phyloP scores from a whole-genome alignment of 1,140 invertebrate genomes.

The Hyposmocoma kahamanoa region DNA sequence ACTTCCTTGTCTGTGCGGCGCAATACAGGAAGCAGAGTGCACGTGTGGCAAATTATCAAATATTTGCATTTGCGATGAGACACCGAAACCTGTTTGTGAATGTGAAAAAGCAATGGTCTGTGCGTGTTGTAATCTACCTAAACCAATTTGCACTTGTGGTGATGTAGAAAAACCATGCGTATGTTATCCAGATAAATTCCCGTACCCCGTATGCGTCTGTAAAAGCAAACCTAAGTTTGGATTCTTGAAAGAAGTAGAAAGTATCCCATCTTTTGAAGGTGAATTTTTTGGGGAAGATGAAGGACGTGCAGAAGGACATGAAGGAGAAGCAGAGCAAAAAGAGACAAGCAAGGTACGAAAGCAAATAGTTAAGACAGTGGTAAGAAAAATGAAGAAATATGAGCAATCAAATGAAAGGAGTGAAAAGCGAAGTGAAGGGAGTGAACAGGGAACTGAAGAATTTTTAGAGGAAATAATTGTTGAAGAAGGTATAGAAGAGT shows the following conservation, averaged over 20 bases:
- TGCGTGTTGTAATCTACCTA: conserved; percentile 36
- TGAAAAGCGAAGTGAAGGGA: conserved; percentile 13
- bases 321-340: too few relatives aligned
- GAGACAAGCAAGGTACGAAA: too few relatives aligned
- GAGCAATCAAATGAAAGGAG: too few relatives aligned
- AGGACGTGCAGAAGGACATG: too few relatives aligned
- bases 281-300: too few relatives aligned
- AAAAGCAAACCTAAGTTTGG: conserved; percentile 30
- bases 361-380: too few relatives aligned
- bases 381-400: too few relatives aligned
- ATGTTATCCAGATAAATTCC: conserved; percentile 37
- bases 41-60: conserved; percentile 27
- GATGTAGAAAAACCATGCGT: conserved; percentile 46
- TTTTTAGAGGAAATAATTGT: background rate
- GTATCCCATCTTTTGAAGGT: too few relatives aligned
- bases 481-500: background rate
- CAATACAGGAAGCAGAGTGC: conserved; percentile 35
- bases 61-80: conserved; percentile 48
- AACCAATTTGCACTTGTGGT: conserved; percentile 38
- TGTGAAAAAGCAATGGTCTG: conserved; percentile 40
- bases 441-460: conserved; percentile 10
- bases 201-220: conserved; percentile 41
- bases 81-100: conserved; percentile 28
- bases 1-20: conserved; percentile 47
- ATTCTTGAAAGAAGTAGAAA: too few relatives aligned